These are phyloP conservation scores for Drosophila mulleri DNA, from an alignment of 2,888 invertebrate genomes.

Conservation along the genomic window DNA sequence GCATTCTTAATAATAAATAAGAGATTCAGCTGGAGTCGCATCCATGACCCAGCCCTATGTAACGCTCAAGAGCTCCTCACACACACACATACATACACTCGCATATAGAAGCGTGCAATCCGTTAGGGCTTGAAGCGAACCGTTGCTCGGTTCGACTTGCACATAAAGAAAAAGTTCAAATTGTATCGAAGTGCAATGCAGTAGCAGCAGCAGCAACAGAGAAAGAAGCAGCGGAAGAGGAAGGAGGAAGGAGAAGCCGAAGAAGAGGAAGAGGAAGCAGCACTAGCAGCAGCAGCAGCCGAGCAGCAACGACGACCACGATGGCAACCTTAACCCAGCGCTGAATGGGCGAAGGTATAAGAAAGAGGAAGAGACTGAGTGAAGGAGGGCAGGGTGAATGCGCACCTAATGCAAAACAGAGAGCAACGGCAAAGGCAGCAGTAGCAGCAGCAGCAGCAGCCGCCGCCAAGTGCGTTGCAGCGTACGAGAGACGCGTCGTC, in stretches of 20 bases:
- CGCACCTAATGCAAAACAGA: conserved; percentile 63
- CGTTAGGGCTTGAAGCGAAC: conserved; percentile 33
- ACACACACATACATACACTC: not conserved
- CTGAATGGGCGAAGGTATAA: conserved; percentile 29
- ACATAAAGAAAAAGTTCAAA: conserved; percentile 77
- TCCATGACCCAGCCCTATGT: conserved; percentile 1
- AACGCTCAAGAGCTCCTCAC: not conserved
- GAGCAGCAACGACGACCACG: conserved; percentile 29
- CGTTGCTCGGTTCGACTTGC: conserved; percentile 40
- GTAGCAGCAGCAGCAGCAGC: conserved; percentile 17
- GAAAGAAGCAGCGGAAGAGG: not conserved
- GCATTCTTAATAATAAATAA: not conserved
- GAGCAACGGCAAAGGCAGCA: conserved; percentile 34
- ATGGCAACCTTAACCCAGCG: conserved; percentile 65
- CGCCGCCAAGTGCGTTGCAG: conserved; percentile 51
- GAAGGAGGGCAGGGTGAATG: conserved; percentile 8
- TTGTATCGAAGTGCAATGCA: conserved; percentile 73
- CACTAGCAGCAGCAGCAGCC: conserved; percentile 26
- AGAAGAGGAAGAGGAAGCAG: conserved; percentile 7
- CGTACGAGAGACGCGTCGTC: conserved; percentile 44
- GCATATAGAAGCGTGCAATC: not conserved
- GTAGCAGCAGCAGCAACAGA: conserved; percentile 14
- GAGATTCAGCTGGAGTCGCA: not conserved
- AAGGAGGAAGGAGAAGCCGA: not conserved
- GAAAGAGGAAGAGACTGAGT: not conserved